A percentile compares a stretch with the other conserved stretches of the same genome.
Evolutionary conservation across 1,140 invertebrate genomes (phyloP).

Genomic region (Aphaenogaster ashmeadi): DNA sequence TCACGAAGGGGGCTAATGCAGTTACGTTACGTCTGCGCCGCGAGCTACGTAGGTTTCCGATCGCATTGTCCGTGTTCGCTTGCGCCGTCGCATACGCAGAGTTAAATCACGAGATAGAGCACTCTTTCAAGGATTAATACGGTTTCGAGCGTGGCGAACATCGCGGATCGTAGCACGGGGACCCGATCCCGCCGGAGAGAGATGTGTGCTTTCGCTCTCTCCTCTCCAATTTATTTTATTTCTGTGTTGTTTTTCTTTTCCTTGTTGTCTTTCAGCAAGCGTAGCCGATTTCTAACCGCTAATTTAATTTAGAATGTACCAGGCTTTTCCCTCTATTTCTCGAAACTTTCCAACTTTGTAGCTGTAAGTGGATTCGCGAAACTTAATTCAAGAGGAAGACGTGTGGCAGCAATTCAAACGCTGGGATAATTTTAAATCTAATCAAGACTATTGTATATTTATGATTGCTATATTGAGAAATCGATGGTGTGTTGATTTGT

Average conservation of each 20-base stretch:
- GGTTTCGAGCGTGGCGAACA: neutral
- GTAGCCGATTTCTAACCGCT: neutral
- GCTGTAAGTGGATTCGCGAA: neutral
- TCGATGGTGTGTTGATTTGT: neutral
- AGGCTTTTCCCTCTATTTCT: neutral
- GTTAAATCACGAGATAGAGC: slow-evolving; percentile 42
- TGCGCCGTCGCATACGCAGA: slow-evolving; percentile 31
- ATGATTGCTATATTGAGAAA: neutral
- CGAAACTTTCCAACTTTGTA: neutral
- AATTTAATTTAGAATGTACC: slow-evolving; percentile 31
- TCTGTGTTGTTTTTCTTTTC: neutral
- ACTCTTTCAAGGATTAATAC: slow-evolving; percentile 50
- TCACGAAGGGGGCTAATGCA: slow-evolving; percentile 76
- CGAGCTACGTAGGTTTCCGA: slow-evolving; percentile 49
- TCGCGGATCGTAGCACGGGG: neutral
- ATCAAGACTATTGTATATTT: neutral
- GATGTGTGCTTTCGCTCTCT: neutral
- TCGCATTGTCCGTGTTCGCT: neutral
- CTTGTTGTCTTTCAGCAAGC: slow-evolving; percentile 1
- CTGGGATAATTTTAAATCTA: neutral
- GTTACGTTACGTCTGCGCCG: slow-evolving; percentile 76
- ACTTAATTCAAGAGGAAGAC: neutral
- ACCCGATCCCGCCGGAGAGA: neutral
- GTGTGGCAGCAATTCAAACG: neutral
- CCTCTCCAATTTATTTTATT: neutral